Evolutionary conservation across 1,140 invertebrate species (phyloP).

Genomic region (Cotesia chilonis): DNA sequence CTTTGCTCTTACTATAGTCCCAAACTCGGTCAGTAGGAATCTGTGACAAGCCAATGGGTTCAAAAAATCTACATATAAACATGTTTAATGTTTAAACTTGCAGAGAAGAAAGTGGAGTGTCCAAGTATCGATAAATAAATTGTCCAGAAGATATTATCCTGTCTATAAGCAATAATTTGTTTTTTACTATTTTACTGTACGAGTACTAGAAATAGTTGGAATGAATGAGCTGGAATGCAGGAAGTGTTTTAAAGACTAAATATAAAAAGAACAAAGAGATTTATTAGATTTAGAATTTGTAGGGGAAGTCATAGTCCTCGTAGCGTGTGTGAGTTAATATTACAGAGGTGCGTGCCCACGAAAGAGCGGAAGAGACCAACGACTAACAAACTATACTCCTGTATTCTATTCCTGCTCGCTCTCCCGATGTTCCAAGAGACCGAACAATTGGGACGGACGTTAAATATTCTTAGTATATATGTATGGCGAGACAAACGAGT

Average conservation of each 20-base stretch:
- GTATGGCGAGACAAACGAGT: conserved; percentile 35
- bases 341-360: conserved; percentile 33
- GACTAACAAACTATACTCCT: conserved; percentile 2
- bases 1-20: conserved; percentile 31
- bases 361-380: conserved; percentile 53
- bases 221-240: too few relatives aligned
- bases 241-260: too few relatives aligned
- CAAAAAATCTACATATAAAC: conserved; percentile 46
- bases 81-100: conserved; percentile 10
- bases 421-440: conserved; percentile 58
- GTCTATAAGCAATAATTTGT: too few relatives aligned
- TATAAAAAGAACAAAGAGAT: too few relatives aligned
- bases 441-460: conserved; percentile 60
- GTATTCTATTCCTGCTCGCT: conserved; percentile 37
- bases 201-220: too few relatives aligned
- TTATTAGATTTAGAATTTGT: conserved; percentile 1
- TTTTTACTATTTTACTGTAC: neutral
- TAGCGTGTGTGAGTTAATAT: conserved; percentile 6
- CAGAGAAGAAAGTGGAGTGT: conserved; percentile 10
- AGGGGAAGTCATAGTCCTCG: conserved; percentile 13
- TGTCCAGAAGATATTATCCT: too few relatives aligned
- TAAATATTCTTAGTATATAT: conserved; percentile 47
- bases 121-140: neutral
- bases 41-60: conserved; percentile 53
- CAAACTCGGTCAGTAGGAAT: conserved; percentile 61